Evolutionary conservation across 92 coral and sea anemone genomes (phyloP).

Genomic region (Palythoa heliodiscus): DNA sequence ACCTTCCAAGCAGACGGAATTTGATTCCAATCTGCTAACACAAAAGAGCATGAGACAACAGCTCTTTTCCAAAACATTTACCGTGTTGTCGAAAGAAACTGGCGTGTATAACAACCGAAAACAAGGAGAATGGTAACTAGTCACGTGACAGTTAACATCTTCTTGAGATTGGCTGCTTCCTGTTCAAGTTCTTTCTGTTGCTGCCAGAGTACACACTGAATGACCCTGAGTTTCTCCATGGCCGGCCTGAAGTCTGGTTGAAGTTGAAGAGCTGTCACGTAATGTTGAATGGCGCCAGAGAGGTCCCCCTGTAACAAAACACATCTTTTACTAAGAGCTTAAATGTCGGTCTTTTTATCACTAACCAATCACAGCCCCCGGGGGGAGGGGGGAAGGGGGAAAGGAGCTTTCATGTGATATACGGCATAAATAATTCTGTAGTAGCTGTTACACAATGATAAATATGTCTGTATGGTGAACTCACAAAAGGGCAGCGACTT

Average conservation of each 20-base stretch:
- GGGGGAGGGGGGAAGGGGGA: too few species aligned
- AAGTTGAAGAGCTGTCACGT: constrained; percentile 69
- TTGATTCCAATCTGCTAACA: not conserved
- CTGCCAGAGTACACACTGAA: constrained; percentile 82
- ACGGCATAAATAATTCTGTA: too few species aligned
- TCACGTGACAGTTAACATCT: constrained; percentile 61
- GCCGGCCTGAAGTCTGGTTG: constrained; percentile 81
- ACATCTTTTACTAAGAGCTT: not conserved
- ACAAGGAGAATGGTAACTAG: constrained; percentile 28
- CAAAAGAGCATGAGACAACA: too few species aligned
- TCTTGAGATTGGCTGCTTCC: constrained; percentile 73
- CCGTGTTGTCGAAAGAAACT: not conserved
- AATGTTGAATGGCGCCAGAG: constrained; percentile 79
- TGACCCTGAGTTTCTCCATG: constrained; percentile 68
- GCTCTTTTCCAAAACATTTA: not conserved
- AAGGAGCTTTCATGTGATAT: too few species aligned
- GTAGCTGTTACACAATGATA: too few species aligned
- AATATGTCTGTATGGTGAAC: too few species aligned
- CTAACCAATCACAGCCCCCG: too few species aligned
- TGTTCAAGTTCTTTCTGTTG: constrained; percentile 80
- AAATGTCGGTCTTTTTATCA: not conserved
- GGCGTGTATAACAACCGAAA: not conserved
- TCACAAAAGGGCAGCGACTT: too few species aligned
- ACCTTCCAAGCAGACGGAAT: not conserved
- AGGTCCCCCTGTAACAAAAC: constrained; percentile 55